Conservation (phyloP, 2,113 vertebrate species). For the Cephalopholis sonnerati region DNA sequence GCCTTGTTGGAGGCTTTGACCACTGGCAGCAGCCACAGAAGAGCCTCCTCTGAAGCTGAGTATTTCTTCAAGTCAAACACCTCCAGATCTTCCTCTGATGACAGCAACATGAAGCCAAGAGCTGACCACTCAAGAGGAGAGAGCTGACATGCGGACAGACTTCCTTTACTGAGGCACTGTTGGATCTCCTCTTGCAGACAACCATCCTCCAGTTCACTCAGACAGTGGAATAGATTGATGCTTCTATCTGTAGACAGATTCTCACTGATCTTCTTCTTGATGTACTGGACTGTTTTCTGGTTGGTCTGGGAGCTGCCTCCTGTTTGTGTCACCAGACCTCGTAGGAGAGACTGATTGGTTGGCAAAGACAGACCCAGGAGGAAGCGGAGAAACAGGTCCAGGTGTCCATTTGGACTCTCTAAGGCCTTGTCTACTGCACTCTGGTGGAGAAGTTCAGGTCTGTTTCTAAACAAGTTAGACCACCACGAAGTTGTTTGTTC, state of each 20-base stretch:
- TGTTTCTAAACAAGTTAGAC: accelerated
- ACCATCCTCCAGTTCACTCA: background rate
- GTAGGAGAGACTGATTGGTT: constrained; percentile 26
- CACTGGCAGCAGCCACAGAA: constrained; percentile 42
- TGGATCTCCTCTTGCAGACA: constrained; percentile 15
- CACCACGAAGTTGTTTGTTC: background rate
- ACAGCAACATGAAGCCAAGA: constrained; percentile 39
- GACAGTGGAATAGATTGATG: constrained; percentile 60
- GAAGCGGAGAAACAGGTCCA: constrained; percentile 57
- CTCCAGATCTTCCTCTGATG: constrained; percentile 12
- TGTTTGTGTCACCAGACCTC: constrained; percentile 4
- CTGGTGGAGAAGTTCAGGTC: constrained; percentile 1
- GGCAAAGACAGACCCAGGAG: constrained; percentile 49
- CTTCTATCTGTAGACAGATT: constrained; percentile 27
- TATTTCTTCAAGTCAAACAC: constrained; percentile 46
- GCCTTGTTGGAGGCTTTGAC: constrained; percentile 44
- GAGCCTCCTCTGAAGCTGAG: constrained; percentile 39
- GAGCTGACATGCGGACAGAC: background rate
- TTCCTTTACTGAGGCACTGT: background rate
- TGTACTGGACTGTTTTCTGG: constrained; percentile 16
- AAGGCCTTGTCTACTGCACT: constrained; percentile 32
- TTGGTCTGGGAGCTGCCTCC: background rate
- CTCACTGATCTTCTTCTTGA: constrained; percentile 33
- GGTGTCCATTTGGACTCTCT: constrained; percentile 43
- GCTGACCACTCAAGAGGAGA: constrained; percentile 47